Conservation (phyloP, 2,888 invertebrate species). For the Patella pellucida region DNA sequence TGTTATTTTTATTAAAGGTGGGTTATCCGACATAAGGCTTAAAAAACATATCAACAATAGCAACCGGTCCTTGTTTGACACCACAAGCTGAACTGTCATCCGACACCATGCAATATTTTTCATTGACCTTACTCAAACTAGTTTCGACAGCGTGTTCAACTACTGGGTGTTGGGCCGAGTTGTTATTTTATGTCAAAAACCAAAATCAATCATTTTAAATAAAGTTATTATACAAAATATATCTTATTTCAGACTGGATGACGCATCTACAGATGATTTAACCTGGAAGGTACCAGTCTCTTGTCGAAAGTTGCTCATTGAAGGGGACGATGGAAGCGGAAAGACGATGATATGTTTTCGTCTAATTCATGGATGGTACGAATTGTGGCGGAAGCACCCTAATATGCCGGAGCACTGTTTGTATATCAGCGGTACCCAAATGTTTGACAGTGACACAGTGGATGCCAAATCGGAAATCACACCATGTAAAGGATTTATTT, state of each 20-base stretch:
- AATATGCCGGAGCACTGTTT: constrained; percentile 24
- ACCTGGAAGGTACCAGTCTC: constrained; percentile 32
- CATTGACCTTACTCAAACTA: too few species aligned
- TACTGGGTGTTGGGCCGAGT: too few species aligned
- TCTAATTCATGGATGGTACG: constrained; percentile 39
- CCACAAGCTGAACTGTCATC: too few species aligned
- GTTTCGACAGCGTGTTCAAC: too few species aligned
- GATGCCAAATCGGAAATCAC: neutral
- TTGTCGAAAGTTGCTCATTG: constrained; percentile 32
- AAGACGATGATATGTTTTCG: constrained; percentile 40
- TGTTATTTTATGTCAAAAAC: too few species aligned
- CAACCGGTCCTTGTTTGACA: too few species aligned
- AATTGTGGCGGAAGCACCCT: constrained; percentile 30
- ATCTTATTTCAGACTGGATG: constrained; percentile 31
- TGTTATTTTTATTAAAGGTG: too few species aligned
- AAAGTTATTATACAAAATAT: too few species aligned
- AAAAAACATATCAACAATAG: too few species aligned
- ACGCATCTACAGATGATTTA: constrained; percentile 36
- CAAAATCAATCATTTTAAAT: too few species aligned
- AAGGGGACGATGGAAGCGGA: constrained; percentile 42
- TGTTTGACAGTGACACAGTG: neutral
- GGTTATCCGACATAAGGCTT: too few species aligned
- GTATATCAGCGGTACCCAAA: constrained; percentile 19
- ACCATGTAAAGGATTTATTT: neutral
- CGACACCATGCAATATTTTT: too few species aligned